phyloP scores from a whole-genome alignment of 2,113 vertebrate genomes.

The Thermophis baileyi region DNA sequence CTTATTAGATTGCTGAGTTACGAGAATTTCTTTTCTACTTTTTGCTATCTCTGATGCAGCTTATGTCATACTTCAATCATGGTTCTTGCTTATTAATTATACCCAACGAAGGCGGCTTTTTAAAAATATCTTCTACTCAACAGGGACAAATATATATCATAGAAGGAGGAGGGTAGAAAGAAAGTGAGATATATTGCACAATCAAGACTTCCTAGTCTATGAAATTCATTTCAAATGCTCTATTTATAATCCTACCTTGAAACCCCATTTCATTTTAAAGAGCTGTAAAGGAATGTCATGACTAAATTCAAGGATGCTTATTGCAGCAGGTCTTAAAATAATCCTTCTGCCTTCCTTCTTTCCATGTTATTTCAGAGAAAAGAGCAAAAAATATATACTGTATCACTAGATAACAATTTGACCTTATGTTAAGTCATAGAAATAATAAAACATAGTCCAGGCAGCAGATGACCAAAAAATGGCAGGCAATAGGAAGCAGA shows the following conservation, averaged over 20 bases:
- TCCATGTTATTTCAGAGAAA: constrained; percentile 9
- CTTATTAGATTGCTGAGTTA: constrained; percentile 67
- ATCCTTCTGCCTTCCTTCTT: constrained; percentile 15
- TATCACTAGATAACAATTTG: constrained; percentile 14
- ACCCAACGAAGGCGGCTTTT: constrained; percentile 54
- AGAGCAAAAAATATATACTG: neutral
- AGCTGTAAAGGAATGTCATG: constrained; percentile 46
- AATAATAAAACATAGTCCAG: constrained; percentile 2
- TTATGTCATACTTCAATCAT: constrained; percentile 62
- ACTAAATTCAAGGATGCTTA: constrained; percentile 33
- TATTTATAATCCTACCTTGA: constrained; percentile 35
- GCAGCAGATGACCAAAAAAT: constrained; percentile 19
- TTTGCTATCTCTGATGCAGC: constrained; percentile 63
- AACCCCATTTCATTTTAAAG: constrained; percentile 56
- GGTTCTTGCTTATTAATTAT: constrained; percentile 74
- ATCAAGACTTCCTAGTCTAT: constrained; percentile 14
- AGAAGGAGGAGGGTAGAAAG: neutral
- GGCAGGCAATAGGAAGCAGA: neutral
- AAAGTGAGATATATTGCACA: constrained; percentile 27
- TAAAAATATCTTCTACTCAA: constrained; percentile 38
- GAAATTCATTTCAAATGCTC: constrained; percentile 51
- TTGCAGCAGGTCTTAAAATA: constrained; percentile 48
- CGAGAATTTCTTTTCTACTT: constrained; percentile 66
- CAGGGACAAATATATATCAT: constrained; percentile 51
- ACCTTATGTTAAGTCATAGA: constrained; percentile 1